Evolutionary conservation across 1,140 invertebrate species (phyloP), one percentile per base, ranked within the genome.

Genomic region (Prorops nasuta): DNA sequence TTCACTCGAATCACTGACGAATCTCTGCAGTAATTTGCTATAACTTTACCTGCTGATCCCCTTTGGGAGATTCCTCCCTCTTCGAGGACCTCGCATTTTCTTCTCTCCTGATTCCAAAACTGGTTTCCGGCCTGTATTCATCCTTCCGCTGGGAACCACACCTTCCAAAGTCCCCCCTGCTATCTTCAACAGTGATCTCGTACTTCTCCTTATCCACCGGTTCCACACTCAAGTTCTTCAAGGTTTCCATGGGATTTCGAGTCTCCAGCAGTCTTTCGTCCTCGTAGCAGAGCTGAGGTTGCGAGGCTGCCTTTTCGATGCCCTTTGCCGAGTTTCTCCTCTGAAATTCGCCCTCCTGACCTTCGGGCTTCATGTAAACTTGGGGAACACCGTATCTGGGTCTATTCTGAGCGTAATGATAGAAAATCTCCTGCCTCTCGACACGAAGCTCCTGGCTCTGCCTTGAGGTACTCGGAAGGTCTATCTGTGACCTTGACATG

Each of bases 231-330:
- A 52, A 44, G 12, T 55, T 59, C 40, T 67, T 67, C 37, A 60
- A 48, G 14, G 57, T 44, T 7, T 73, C 67, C 0, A 50, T 12
- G 4, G 59, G 52, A 48, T 63, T 65, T 64, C 6, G 44, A 24
- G 40, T 43, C 22, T 63, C 67, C 60, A 2, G 51, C 47, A 8
- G 52, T 48, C 63, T 61, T 8, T 80, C 78, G 34, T 80, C 79
- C 28, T 81, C 84, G 44, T 81, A 82, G 10, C 82, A 77, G 8
- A 86, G 66, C 44, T 87, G 85, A 6, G 85, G 86, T 49, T 87
- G 86, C 1, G 86, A 87, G 1, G 80, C 75, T 1, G 84, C 81
- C 51, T 74, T 77, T 43, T 74, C 74, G 42, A 76, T 74, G 1
- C 65, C 63, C 3, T 65, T 69, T 0, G 58, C 50, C 3, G 70